A percentile compares a stretch with the other conserved stretches of the same genome.
Evolutionary conservation across 2,797 vertebrate species (phyloP).

Genomic region (Micrastur ruficollis): DNA sequence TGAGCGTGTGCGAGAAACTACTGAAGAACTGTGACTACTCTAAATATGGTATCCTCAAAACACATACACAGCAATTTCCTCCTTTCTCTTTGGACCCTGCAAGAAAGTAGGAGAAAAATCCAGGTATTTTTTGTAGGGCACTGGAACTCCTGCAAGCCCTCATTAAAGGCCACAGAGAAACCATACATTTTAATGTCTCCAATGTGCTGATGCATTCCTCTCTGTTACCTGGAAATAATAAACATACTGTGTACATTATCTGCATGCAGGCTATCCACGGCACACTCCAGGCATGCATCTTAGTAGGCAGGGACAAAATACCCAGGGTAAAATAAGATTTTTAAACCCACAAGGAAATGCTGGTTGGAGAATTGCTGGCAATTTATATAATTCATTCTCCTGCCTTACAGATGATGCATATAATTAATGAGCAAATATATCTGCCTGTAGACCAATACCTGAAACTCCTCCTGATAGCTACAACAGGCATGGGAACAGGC

Average conservation of each 20-base stretch:
- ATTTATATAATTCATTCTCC: slow-evolving; percentile 14
- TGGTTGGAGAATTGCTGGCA: not conserved
- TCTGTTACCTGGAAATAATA: slow-evolving; percentile 19
- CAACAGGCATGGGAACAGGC: not conserved
- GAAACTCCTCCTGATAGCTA: not conserved
- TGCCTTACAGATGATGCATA: not conserved
- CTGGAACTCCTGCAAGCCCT: not conserved
- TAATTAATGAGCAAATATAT: slow-evolving; percentile 18
- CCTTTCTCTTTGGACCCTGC: not conserved
- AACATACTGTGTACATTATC: not conserved
- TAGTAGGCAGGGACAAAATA: not conserved
- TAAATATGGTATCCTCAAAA: not conserved
- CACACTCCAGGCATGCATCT: not conserved
- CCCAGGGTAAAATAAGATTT: not conserved
- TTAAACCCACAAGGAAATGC: not conserved
- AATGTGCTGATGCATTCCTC: slow-evolving; percentile 6
- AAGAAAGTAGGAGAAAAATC: not conserved
- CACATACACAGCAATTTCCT: not conserved
- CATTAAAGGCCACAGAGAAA: slow-evolving; percentile 26
- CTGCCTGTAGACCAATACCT: not conserved
- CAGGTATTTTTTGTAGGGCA: not conserved
- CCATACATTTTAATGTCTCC: slow-evolving; percentile 38
- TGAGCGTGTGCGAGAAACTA: not conserved
- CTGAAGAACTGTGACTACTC: not conserved
- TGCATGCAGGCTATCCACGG: not conserved